Base-by-base conservation (phyloP, 2,797 vertebrate genomes). In the Liasis olivaceus region DNA sequence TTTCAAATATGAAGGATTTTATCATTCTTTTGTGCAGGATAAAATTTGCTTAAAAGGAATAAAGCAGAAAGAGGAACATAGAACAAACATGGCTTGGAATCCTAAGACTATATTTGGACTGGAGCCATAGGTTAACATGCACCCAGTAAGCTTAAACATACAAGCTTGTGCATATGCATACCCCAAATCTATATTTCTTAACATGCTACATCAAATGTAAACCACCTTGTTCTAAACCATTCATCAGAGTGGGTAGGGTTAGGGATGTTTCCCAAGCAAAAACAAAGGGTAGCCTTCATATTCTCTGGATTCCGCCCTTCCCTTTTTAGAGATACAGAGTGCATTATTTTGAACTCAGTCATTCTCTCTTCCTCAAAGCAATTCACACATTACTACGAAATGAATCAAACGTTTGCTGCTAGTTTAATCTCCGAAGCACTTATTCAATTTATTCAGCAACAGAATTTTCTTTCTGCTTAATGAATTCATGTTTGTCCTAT, bases 1-100 rank as follows among this genome's bases (percentile, higher is more conserved):
- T 94, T 42, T 90, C 88, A 92, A 93, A 93, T 93, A 97, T 96
- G 96, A 96, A 96, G 96, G 95, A 94, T 92, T 96, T 96, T 47
- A 95, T 95, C 92, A 95, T 96, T 89, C 87, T 95, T 93, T 87
- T 22, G 47, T 42, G 14, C 42, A 88, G 66, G 8, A 87, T 24
- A 17, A 60, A 87, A 64, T 22, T 88, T 62, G 31, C 47, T 90
- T 72, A 84, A 84, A 62, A 77, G 14, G 42, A 86, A 28, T 26
- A n/a, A 87, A 81, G 58, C 22, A 64, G n/a, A 84, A 89, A 5
- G 14, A 4, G n/a, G 20, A 62, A 56, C 9, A 24, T 81, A 24
- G 42, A n/a, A 20, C 42, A 85, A 58, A 36, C n/a, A 89, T 28
- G n/a, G 14, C 42, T 5, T 62, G 56, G 20, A 64, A 72, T 59